phyloP scores from a whole-genome alignment of 2,888 invertebrate species.

The Diadromus collaris region DNA sequence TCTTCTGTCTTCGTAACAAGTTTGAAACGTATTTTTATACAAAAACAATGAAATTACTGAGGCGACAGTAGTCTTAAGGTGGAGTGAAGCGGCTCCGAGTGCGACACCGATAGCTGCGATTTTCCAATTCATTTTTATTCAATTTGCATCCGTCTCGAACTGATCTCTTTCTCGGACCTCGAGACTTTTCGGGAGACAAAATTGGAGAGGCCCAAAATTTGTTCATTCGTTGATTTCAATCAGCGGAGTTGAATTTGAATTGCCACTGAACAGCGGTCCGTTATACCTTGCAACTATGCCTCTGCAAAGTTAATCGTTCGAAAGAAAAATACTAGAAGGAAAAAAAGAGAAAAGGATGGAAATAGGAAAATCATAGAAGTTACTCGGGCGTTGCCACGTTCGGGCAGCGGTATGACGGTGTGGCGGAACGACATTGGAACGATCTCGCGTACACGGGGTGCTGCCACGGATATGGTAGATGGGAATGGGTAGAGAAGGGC shows the following conservation, averaged over 20 bases:
- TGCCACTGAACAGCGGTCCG: too few species aligned
- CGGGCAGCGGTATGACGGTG: constrained; percentile 15
- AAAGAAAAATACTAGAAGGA: neutral
- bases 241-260: too few species aligned
- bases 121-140: neutral
- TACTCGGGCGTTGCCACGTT: constrained; percentile 18
- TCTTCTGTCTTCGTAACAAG: too few species aligned
- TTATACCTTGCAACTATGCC: neutral
- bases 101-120: neutral
- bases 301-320: neutral
- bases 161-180: neutral
- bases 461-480: constrained; percentile 16
- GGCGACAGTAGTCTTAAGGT: too few species aligned
- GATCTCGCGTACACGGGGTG: constrained; percentile 17
- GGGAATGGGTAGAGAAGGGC: constrained; percentile 45
- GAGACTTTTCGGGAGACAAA: too few species aligned
- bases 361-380: constrained; percentile 4
- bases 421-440: constrained; percentile 14
- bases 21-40: too few species aligned
- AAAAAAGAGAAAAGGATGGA: neutral
- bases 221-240: too few species aligned
- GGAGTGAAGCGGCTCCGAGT: neutral
- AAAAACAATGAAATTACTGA: too few species aligned
- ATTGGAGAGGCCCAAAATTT: too few species aligned
- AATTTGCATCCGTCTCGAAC: neutral